Conservation (phyloP, 2,113 vertebrate species). For the Nyctereutes procyonoides region DNA sequence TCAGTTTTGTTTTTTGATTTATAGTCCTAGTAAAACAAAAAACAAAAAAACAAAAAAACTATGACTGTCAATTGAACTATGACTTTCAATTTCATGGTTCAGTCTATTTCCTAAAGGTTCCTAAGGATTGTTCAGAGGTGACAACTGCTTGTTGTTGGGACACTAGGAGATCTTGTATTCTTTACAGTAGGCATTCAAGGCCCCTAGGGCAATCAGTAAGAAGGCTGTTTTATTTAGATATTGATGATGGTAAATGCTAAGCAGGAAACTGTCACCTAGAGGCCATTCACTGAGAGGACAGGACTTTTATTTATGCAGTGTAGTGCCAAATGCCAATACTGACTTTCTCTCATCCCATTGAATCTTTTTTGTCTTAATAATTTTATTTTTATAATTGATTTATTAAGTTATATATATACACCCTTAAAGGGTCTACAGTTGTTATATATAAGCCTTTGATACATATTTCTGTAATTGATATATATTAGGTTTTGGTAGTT, state of each 20-base stretch:
- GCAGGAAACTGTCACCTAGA: not conserved
- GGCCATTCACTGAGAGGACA: not conserved
- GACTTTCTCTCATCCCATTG: not conserved
- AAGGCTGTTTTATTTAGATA: not conserved
- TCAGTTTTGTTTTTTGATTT: not conserved
- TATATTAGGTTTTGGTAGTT: not conserved
- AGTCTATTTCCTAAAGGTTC: not conserved
- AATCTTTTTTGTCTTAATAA: not conserved
- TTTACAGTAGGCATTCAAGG: not conserved
- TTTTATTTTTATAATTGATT: not conserved
- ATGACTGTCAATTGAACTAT: not conserved
- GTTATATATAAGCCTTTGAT: not conserved
- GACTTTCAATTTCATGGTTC: too few relatives aligned
- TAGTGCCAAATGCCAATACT: not conserved
- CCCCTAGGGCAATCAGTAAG: too few relatives aligned
- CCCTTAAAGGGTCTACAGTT: not conserved
- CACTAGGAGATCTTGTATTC: not conserved
- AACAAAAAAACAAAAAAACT: not conserved
- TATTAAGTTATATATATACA: not conserved
- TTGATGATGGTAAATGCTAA: not conserved
- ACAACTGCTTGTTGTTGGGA: not conserved
- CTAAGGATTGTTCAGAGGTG: not conserved
- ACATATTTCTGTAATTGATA: not conserved
- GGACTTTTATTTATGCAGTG: not conserved
- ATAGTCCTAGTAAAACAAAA: not conserved